Evolutionary conservation across 2,797 vertebrate species (phyloP).

Genomic region (Pseudotriccus pelzelni): DNA sequence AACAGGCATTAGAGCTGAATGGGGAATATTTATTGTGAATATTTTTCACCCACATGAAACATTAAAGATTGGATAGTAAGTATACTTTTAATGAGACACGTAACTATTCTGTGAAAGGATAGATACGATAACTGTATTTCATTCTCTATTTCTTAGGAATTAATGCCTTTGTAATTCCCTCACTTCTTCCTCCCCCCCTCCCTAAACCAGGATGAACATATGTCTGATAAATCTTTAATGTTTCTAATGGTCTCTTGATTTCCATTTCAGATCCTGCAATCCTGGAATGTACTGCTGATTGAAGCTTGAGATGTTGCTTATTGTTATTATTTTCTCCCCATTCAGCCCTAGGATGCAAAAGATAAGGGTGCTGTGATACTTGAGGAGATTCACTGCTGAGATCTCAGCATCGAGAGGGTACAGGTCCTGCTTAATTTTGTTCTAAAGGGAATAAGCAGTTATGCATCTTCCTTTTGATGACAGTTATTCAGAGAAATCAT

Average conservation of each 20-base stretch:
- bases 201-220: not conserved
- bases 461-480: not conserved
- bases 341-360: not conserved
- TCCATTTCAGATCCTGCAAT: not conserved
- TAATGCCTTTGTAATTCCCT: not conserved
- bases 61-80: not conserved
- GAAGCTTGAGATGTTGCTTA: slow-evolving; percentile 13
- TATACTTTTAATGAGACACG: not conserved
- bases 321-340: not conserved
- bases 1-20: not conserved
- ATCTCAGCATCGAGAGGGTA: not conserved
- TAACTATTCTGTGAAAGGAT: not conserved
- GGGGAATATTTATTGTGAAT: not conserved
- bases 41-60: not conserved
- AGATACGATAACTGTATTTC: not conserved
- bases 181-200: not conserved
- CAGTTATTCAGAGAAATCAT: not conserved
- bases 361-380: not conserved
- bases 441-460: not conserved
- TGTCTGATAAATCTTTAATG: slow-evolving; percentile 56
- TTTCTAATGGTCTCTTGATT: slow-evolving; percentile 25
- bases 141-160: not conserved
- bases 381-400: not conserved
- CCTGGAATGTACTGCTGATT: not conserved
- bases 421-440: not conserved